phyloP scores from a whole-genome alignment of 2,888 invertebrate genomes.

The Anthophora plumipes region DNA sequence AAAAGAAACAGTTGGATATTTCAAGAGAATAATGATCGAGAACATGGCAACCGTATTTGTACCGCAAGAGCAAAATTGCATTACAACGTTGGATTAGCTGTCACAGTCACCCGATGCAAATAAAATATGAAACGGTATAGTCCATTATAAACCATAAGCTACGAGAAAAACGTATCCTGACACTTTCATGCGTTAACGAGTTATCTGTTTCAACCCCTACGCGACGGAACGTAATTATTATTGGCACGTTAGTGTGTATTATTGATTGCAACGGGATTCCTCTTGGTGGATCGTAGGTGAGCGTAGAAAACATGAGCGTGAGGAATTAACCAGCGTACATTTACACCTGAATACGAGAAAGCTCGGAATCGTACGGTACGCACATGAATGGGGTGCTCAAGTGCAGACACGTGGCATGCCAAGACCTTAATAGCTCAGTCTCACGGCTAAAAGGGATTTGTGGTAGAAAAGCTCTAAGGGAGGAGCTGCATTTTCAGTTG shows the following conservation, averaged over 20 bases:
- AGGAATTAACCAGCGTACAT: neutral
- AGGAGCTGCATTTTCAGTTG: conserved; percentile 56
- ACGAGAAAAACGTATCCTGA: too few relatives aligned
- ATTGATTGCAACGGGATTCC: neutral
- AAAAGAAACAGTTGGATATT: too few relatives aligned
- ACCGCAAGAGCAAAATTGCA: too few relatives aligned
- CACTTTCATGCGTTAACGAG: neutral
- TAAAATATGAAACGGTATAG: too few relatives aligned
- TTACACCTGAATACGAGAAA: conserved; percentile 29
- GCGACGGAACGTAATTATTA: neutral
- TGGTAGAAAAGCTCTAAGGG: conserved; percentile 55
- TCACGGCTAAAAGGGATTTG: conserved; percentile 56
- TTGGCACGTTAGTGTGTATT: neutral
- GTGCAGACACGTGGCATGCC: conserved; percentile 59
- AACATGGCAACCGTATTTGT: too few relatives aligned
- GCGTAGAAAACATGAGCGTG: neutral
- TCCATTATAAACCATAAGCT: too few relatives aligned
- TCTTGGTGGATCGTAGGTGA: too few relatives aligned
- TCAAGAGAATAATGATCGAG: too few relatives aligned
- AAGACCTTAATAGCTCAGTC: conserved; percentile 59
- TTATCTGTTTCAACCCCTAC: neutral
- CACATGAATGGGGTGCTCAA: conserved; percentile 43
- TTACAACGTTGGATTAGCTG: too few relatives aligned
- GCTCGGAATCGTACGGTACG: conserved; percentile 25
- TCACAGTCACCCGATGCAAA: too few relatives aligned